A percentile compares a stretch with the other conserved stretches of the same genome.
These are phyloP conservation scores for Chaetodon auriga DNA, from an alignment of 2,113 vertebrate genomes.

Conservation along the genomic window DNA sequence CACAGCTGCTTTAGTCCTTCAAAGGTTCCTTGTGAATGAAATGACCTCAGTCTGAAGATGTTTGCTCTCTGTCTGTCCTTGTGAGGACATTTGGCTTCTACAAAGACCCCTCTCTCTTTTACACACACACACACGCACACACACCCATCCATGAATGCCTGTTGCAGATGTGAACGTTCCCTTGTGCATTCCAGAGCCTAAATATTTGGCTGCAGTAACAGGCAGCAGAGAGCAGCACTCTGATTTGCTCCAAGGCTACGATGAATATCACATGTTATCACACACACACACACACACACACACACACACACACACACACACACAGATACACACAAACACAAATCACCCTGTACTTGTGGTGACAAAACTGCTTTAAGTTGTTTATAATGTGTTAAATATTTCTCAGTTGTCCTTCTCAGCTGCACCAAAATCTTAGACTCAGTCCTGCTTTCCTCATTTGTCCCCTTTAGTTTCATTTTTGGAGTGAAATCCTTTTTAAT, in stretches of 20 bases:
- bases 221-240: constrained; percentile 52
- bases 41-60: constrained; percentile 42
- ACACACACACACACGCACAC: constrained; percentile 5
- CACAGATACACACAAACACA: not conserved
- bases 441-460: not conserved
- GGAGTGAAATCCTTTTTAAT: not conserved
- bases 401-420: constrained; percentile 25
- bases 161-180: constrained; percentile 70
- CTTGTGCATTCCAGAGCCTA: constrained; percentile 68
- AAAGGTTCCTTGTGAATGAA: constrained; percentile 36
- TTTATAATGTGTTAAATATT: constrained; percentile 51
- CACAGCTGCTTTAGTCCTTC: not conserved
- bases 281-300: constrained; percentile 20
- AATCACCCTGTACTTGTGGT: constrained; percentile 19
- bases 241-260: constrained; percentile 62
- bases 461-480: not conserved
- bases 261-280: constrained; percentile 76
- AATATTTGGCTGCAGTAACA: constrained; percentile 70
- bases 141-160: constrained; percentile 46
- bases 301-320: constrained; percentile 16
- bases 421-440: constrained; percentile 9
- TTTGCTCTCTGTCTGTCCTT: constrained; percentile 44
- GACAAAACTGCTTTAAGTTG: constrained; percentile 43
- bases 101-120: constrained; percentile 24
- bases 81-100: constrained; percentile 52